Percentiles rank a stretch among this genome's conserved stretches.
Conservation (phyloP, 2,888 invertebrate species). For the Fabriciana adippe region DNA sequence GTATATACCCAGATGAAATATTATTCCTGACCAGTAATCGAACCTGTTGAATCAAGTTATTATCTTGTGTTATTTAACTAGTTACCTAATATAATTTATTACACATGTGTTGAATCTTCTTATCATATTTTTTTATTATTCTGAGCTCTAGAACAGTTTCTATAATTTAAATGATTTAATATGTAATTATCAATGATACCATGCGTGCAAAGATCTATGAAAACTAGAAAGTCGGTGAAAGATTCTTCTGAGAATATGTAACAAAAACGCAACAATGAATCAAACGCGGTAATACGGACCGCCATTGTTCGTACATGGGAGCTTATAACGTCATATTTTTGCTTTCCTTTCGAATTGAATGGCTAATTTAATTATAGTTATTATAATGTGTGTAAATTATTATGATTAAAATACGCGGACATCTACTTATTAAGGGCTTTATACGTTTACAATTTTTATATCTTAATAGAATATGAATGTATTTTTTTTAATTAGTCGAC, state of each 20-base stretch:
- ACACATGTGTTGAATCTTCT: too few species aligned
- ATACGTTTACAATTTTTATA: too few species aligned
- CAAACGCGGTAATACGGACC: constrained; percentile 21
- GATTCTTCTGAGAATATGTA: constrained; percentile 27
- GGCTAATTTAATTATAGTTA: constrained; percentile 19
- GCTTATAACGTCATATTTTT: constrained; percentile 28
- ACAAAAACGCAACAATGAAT: constrained; percentile 32
- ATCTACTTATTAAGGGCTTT: too few species aligned
- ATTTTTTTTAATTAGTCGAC: too few species aligned
- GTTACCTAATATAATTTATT: too few species aligned
- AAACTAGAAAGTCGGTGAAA: constrained; percentile 29
- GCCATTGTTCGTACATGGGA: constrained; percentile 31
- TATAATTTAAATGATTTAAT: not conserved
- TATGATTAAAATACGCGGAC: not conserved
- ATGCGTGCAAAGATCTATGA: constrained; percentile 10
- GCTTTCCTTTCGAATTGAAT: constrained; percentile 31
- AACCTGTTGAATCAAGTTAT: too few species aligned
- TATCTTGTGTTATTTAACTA: too few species aligned
- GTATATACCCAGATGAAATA: too few species aligned
- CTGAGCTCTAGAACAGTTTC: too few species aligned
- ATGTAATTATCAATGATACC: not conserved
- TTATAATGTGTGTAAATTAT: constrained; percentile 1
- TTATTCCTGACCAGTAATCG: too few species aligned
- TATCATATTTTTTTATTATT: too few species aligned
- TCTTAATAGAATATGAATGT: too few species aligned